Evolutionary conservation across 2,888 invertebrate species (phyloP).

Genomic region (Drosophila sordidula): DNA sequence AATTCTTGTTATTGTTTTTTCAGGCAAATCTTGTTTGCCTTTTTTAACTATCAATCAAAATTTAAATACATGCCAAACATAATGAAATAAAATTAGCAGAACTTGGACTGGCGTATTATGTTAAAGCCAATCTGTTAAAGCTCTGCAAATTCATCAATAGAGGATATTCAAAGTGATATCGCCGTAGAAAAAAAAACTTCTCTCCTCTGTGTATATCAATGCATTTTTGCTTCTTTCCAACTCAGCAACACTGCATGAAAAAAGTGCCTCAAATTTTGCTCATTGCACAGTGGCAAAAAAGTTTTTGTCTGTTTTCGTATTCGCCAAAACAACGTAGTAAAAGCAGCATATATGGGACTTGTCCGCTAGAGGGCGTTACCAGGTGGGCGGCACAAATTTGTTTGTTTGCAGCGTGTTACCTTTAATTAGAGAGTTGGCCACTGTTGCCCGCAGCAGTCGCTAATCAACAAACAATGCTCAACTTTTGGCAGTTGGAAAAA

Average conservation of each 20-base stretch:
- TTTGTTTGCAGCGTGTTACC: constrained; percentile 50
- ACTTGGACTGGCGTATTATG: constrained; percentile 4
- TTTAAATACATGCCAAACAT: neutral
- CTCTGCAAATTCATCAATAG: neutral
- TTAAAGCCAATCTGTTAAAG: neutral
- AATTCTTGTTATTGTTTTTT: neutral
- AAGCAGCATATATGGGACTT: constrained; percentile 19
- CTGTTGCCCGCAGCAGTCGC: constrained; percentile 34
- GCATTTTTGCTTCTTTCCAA: neutral
- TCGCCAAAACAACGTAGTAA: constrained; percentile 30
- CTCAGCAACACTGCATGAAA: neutral
- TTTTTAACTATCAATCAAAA: constrained; percentile 17
- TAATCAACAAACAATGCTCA: constrained; percentile 57
- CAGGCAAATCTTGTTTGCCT: neutral
- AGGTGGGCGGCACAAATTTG: constrained; percentile 43
- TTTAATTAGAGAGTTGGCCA: constrained; percentile 58
- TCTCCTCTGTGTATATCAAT: neutral
- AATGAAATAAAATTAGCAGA: neutral
- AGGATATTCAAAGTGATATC: neutral
- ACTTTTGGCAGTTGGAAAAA: constrained; percentile 54
- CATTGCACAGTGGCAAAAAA: constrained; percentile 45
- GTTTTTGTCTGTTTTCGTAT: constrained; percentile 28
- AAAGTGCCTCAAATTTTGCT: constrained; percentile 10
- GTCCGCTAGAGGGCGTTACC: constrained; percentile 13
- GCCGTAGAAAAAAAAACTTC: neutral